Conservation (phyloP, 2,888 invertebrate species). For the Dicyrtoma fusca region DNA sequence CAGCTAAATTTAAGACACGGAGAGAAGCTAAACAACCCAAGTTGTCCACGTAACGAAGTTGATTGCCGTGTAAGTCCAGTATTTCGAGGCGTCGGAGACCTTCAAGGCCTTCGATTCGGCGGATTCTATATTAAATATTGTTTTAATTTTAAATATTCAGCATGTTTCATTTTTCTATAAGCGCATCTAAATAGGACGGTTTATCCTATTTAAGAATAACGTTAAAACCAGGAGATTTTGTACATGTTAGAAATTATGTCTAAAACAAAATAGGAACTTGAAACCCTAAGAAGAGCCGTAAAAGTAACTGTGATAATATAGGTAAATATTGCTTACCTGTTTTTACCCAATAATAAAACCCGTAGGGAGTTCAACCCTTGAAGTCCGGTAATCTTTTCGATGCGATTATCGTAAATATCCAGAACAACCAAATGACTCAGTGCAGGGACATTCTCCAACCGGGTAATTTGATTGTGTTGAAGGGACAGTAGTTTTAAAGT, state of each 20-base stretch:
- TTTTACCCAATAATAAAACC: constrained; percentile 88
- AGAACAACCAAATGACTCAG: constrained; percentile 83
- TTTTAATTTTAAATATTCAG: too few relatives aligned
- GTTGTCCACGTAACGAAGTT: constrained; percentile 75
- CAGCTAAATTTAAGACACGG: constrained; percentile 89
- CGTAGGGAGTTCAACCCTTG: constrained; percentile 77
- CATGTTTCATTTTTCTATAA: too few relatives aligned
- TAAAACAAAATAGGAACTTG: too few relatives aligned
- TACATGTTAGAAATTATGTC: too few relatives aligned
- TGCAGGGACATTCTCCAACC: constrained; percentile 68
- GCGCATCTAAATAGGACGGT: too few relatives aligned
- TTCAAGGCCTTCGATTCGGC: constrained; percentile 75
- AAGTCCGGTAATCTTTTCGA: constrained; percentile 80
- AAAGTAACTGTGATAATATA: too few relatives aligned
- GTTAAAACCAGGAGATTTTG: too few relatives aligned
- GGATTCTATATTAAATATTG: constrained; percentile 67
- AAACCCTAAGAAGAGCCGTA: too few relatives aligned
- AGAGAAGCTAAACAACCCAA: constrained; percentile 72
- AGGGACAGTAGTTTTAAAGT: constrained; percentile 71
- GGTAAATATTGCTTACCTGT: constrained; percentile 70
- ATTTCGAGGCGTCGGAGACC: constrained; percentile 79
- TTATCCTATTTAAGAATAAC: too few relatives aligned
- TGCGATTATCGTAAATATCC: constrained; percentile 92
- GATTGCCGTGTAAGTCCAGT: constrained; percentile 90
- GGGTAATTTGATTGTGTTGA: constrained; percentile 86